Evolutionary conservation across 37 sponge, comb jelly and placozoan genomes (phyloP), one percentile per base, ranked within the genome.

Genomic region (Cladorhizidae sp.): DNA sequence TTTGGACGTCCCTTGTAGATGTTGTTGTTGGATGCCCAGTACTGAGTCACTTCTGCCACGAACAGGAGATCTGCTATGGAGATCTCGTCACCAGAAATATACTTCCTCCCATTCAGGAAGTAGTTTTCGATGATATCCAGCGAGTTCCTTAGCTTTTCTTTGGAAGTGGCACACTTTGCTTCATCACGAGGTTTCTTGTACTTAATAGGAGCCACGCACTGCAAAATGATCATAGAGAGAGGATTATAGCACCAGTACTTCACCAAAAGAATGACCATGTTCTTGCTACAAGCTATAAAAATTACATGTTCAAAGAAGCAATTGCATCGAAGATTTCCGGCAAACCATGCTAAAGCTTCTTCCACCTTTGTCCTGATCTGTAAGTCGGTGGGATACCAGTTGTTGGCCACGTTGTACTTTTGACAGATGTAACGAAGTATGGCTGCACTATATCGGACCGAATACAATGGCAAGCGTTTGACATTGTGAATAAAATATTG

Each of bases 361-460:
- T 92, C 88, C 65, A 92, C 81, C 22, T 51, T 79, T 11, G 84
- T 76, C 65, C 85, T 73, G 40, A 18, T 36, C 56, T 84, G 75
- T 21, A 78, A 64, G 64, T 87, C 88, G 38, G 57, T 78, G 0
- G 92, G 92, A 57, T 92, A 92, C 92, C 92, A 92, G 72, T 92
- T 84, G 72, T 91, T 79, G 64, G 87, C 74, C 14, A 74, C 41
- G 23, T 80, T 75, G 79, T 92, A 67, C 57, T 92, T 92, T 36
- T 68, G 33, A 15, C 67, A 65, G 54, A 92, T 51, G 62, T 92
- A 92, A 18, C 78, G 62, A 41, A 92, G 39, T n/a, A 92, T 92
- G 28, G 92, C 88, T 64, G 52, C 67, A 62, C 92, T 91, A 45
- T 14, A 36, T 3, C 31, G 69, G 6, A 68, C 5, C 3, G 38